Percentiles rank a stretch among this genome's conserved stretches.
Conservation (phyloP, 2,113 vertebrate genomes). For the Pygoscelis adeliae region DNA sequence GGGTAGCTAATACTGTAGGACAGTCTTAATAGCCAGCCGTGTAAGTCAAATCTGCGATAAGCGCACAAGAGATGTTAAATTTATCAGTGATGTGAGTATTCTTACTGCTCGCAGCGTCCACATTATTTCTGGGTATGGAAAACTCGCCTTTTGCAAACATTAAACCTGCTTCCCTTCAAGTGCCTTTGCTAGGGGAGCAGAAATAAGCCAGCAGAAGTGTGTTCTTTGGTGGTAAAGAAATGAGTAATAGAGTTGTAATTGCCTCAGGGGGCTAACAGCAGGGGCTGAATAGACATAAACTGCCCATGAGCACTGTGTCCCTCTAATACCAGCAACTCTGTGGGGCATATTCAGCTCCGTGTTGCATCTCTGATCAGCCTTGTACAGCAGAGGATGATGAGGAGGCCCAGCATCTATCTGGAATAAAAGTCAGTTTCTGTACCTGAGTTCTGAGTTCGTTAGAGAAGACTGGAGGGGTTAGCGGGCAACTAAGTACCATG, state of each 20-base stretch:
- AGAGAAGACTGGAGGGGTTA: background rate
- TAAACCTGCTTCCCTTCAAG: background rate
- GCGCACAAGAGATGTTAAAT: background rate
- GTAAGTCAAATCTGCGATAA: background rate
- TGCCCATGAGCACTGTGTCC: background rate
- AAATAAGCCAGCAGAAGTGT: background rate
- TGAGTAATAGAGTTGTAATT: background rate
- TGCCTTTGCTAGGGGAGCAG: background rate
- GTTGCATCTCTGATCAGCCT: background rate
- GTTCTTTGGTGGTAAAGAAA: background rate
- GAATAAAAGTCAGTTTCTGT: background rate
- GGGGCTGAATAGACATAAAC: background rate
- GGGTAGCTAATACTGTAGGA: background rate
- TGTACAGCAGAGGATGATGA: background rate
- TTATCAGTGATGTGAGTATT: background rate
- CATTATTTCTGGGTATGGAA: background rate
- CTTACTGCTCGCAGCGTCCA: background rate
- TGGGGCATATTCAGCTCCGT: accelerated
- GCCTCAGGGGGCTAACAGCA: background rate
- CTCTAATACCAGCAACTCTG: background rate
- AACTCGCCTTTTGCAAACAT: background rate
- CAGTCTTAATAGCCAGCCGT: background rate
- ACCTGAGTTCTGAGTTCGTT: background rate
- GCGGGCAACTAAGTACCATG: accelerated
- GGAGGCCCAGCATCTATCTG: background rate